phyloP scores from a whole-genome alignment of 2,888 invertebrate species.

The Agrochola macilenta region DNA sequence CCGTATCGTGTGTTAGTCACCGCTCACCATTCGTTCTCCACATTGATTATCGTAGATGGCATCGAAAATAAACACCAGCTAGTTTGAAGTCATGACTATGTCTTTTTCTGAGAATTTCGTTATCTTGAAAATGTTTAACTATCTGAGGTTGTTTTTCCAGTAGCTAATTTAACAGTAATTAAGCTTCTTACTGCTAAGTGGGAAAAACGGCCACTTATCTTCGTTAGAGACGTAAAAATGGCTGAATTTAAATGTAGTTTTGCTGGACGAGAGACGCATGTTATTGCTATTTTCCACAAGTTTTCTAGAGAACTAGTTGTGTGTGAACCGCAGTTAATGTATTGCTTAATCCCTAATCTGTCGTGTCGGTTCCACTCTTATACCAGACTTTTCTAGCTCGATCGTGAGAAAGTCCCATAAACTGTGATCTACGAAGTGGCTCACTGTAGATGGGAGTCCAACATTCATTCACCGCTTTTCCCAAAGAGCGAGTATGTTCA shows the following conservation, averaged over 20 bases:
- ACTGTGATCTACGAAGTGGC: slow-evolving; percentile 47
- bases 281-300: slow-evolving; percentile 25
- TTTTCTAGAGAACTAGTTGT: slow-evolving; percentile 32
- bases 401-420: slow-evolving; percentile 64
- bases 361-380: slow-evolving; percentile 32
- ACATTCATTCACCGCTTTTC: slow-evolving; percentile 61
- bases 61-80: slow-evolving; percentile 53
- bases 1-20: slow-evolving; percentile 28
- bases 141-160: slow-evolving; percentile 31
- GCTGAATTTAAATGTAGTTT: slow-evolving; percentile 18
- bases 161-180: slow-evolving; percentile 46
- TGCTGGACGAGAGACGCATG: background rate
- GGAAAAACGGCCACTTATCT: slow-evolving; percentile 38
- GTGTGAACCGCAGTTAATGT: slow-evolving; percentile 30
- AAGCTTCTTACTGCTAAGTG: slow-evolving; percentile 34
- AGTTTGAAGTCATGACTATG: slow-evolving; percentile 39
- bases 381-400: slow-evolving; percentile 48
- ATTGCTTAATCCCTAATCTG: slow-evolving; percentile 39
- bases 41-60: slow-evolving; percentile 39
- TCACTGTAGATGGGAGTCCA: slow-evolving; percentile 44
- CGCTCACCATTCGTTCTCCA: slow-evolving; percentile 22
- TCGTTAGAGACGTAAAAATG: slow-evolving; percentile 27
- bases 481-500: slow-evolving; percentile 56
- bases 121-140: slow-evolving; percentile 45
- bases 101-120: slow-evolving; percentile 52